phyloP scores from a whole-genome alignment of 1,140 invertebrate genomes.

The Nasonia giraulti region DNA sequence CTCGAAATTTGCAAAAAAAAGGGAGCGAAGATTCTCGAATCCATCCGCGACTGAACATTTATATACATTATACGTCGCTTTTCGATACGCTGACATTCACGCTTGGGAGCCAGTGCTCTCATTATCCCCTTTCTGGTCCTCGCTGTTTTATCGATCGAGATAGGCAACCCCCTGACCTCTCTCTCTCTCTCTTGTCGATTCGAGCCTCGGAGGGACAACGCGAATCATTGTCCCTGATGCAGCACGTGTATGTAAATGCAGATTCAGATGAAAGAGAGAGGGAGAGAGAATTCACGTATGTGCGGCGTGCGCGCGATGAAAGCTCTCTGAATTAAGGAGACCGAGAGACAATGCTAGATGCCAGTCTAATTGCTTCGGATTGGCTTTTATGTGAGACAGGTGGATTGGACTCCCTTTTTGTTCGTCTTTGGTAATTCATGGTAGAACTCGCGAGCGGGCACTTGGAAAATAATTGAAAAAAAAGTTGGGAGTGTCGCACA shows the following conservation, averaged over 20 bases:
- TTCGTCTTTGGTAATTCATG: too few species aligned
- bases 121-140: neutral
- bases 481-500: too few species aligned
- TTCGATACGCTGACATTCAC: neutral
- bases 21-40: too few species aligned
- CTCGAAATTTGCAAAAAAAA: too few species aligned
- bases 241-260: neutral
- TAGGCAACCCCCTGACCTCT: too few species aligned
- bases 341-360: neutral
- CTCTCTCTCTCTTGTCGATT: too few species aligned
- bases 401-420: too few species aligned
- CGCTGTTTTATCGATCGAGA: neutral
- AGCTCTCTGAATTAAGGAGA: neutral
- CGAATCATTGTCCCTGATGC: constrained; percentile 10
- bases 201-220: neutral
- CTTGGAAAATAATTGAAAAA: too few species aligned
- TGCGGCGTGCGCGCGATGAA: too few species aligned
- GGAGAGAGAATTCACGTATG: neutral
- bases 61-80: neutral
- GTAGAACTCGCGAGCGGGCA: too few species aligned
- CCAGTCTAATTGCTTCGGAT: neutral
- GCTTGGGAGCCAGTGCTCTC: neutral
- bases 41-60: too few species aligned
- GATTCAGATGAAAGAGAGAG: neutral
- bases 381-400: neutral